Conservation (phyloP, 2,797 vertebrate genomes). For the Choloepus didactylus region DNA sequence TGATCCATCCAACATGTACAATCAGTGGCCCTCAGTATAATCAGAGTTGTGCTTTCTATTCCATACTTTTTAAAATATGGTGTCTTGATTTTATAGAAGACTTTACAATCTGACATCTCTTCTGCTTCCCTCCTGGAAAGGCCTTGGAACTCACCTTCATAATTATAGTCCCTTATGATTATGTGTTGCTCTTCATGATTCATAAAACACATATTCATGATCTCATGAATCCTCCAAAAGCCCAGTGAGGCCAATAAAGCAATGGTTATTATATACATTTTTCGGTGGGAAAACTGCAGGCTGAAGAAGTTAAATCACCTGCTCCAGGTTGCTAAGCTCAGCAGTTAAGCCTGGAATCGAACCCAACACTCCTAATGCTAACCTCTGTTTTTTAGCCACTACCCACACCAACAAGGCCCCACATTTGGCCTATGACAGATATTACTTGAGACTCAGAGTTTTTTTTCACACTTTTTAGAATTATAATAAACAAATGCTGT, state of each 20-base stretch:
- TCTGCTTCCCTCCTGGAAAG: slow-evolving; percentile 8
- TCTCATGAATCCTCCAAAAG: slow-evolving; percentile 38
- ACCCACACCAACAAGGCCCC: background rate
- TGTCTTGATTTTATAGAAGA: slow-evolving; percentile 31
- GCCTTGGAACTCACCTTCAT: slow-evolving; percentile 28
- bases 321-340: slow-evolving; percentile 9
- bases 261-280: slow-evolving; percentile 36
- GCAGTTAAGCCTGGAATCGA: background rate
- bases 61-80: background rate
- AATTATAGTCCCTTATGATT: slow-evolving; percentile 61
- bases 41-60: too few relatives aligned
- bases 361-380: too few relatives aligned
- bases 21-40: too few relatives aligned
- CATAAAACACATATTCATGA: slow-evolving; percentile 73
- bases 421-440: background rate
- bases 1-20: too few relatives aligned
- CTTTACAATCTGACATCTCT: slow-evolving; percentile 27
- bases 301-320: slow-evolving; percentile 53
- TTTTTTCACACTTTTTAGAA: slow-evolving; percentile 1
- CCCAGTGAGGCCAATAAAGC: background rate
- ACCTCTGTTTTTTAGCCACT: background rate
- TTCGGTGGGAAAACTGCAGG: background rate
- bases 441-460: background rate
- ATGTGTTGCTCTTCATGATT: slow-evolving; percentile 64
- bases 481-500: background rate